These are phyloP conservation scores for Hydrotaea cyrtoneurina DNA, from an alignment of 2,888 invertebrate genomes.

Conservation along the genomic window DNA sequence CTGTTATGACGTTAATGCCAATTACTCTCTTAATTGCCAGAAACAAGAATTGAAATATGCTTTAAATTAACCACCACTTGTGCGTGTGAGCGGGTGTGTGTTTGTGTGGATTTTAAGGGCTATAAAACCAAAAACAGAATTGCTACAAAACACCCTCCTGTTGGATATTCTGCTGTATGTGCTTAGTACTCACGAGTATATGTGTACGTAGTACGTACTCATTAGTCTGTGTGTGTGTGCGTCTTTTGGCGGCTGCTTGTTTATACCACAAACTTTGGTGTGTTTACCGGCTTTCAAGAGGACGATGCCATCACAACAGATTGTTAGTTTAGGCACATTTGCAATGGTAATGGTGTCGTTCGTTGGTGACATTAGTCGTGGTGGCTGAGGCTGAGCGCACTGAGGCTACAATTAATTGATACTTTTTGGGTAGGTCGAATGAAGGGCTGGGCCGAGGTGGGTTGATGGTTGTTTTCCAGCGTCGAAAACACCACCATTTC, in stretches of 20 bases:
- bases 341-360: constrained; percentile 46
- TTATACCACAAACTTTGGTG: constrained; percentile 60
- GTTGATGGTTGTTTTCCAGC: constrained; percentile 29
- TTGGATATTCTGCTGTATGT: constrained; percentile 57
- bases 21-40: constrained; percentile 66
- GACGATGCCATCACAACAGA: constrained; percentile 45
- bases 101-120: constrained; percentile 57
- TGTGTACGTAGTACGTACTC: neutral
- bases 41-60: constrained; percentile 65
- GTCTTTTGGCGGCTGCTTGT: constrained; percentile 56
- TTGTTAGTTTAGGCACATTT: constrained; percentile 60
- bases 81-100: neutral
- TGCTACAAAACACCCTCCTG: constrained; percentile 65
- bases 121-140: constrained; percentile 63
- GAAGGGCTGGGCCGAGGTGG: neutral
- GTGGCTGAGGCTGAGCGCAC: constrained; percentile 48
- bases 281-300: constrained; percentile 57
- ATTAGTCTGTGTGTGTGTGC: constrained; percentile 29
- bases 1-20: constrained; percentile 67
- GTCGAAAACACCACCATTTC: constrained; percentile 45
- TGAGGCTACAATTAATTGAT: constrained; percentile 20
- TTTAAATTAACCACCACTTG: constrained; percentile 62
- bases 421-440: constrained; percentile 23
- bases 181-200: constrained; percentile 17
- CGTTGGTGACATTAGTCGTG: constrained; percentile 64